phyloP scores from a whole-genome alignment of 2,113 vertebrate genomes.

The Pteropus alecto region DNA sequence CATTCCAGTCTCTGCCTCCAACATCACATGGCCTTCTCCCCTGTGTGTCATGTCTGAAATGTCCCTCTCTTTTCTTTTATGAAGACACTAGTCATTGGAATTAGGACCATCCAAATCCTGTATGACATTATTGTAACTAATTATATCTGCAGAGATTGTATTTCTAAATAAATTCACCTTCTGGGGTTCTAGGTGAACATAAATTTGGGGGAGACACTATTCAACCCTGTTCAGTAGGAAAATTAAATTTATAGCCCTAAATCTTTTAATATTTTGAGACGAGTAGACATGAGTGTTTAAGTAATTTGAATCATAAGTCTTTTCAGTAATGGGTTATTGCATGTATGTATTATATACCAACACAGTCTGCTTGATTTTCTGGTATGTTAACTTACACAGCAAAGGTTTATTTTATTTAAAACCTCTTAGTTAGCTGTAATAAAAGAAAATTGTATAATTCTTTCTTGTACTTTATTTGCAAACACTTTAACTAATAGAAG shows the following conservation, averaged over 20 bases:
- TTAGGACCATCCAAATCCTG: not conserved
- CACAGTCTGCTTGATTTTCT: conserved; percentile 75
- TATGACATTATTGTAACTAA: not conserved
- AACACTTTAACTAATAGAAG: conserved; percentile 68
- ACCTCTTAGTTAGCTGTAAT: conserved; percentile 54
- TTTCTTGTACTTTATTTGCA: conserved; percentile 65
- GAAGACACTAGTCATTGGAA: not conserved
- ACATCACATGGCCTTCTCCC: no score
- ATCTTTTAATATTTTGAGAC: conserved; percentile 49
- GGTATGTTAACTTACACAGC: conserved; percentile 74
- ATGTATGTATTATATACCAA: conserved; percentile 65
- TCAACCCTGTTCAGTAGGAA: not conserved
- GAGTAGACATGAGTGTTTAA: conserved; percentile 56
- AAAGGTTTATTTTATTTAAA: conserved; percentile 78
- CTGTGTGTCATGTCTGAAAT: not conserved
- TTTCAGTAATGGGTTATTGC: conserved; percentile 65
- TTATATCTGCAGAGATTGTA: not conserved
- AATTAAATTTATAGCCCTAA: not conserved
- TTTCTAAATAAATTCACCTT: conserved; percentile 57
- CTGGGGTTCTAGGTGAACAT: not conserved
- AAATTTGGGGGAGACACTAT: not conserved
- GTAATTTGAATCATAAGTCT: conserved; percentile 70
- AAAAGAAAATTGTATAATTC: conserved; percentile 74
- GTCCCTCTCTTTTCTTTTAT: not conserved
- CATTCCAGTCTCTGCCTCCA: not conserved